Evolutionary conservation across 2,888 invertebrate genomes (phyloP).

Genomic region (Melieria crassipennis): DNA sequence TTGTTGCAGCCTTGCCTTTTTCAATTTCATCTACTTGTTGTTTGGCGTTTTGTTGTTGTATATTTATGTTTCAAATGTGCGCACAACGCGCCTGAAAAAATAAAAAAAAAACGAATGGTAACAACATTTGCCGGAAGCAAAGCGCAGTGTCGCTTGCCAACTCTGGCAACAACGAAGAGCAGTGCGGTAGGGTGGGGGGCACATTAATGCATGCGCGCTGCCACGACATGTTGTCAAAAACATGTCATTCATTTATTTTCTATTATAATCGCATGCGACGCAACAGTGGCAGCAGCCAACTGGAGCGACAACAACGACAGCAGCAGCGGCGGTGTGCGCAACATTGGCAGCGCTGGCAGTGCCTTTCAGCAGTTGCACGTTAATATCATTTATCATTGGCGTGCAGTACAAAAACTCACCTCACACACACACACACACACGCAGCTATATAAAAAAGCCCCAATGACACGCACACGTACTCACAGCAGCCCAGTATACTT

Average conservation of each 20-base stretch:
- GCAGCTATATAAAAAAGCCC: constrained; percentile 11
- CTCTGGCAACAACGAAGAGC: not conserved
- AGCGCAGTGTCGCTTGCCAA: too few relatives aligned
- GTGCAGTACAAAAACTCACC: not conserved
- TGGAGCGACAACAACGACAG: not conserved
- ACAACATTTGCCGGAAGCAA: not conserved
- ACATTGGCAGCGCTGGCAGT: constrained; percentile 18
- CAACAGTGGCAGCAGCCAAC: constrained; percentile 14
- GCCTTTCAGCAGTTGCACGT: constrained; percentile 36
- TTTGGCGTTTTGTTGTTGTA: not conserved
- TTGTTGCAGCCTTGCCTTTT: not conserved
- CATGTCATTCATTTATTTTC: constrained; percentile 37
- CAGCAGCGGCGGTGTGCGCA: not conserved
- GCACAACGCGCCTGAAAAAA: not conserved
- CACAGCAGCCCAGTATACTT: constrained; percentile 11
- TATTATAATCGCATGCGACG: constrained; percentile 35
- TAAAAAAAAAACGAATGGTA: not conserved
- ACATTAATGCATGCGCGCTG: constrained; percentile 22
- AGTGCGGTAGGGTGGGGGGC: not conserved
- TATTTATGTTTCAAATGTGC: not conserved
- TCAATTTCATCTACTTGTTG: not conserved
- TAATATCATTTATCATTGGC: constrained; percentile 37
- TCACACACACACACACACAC: constrained; percentile 16
- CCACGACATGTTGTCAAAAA: constrained; percentile 37
- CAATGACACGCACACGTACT: constrained; percentile 10